Evolutionary conservation across 2,113 vertebrate species (phyloP).

Genomic region (Seriola aureovittata): DNA sequence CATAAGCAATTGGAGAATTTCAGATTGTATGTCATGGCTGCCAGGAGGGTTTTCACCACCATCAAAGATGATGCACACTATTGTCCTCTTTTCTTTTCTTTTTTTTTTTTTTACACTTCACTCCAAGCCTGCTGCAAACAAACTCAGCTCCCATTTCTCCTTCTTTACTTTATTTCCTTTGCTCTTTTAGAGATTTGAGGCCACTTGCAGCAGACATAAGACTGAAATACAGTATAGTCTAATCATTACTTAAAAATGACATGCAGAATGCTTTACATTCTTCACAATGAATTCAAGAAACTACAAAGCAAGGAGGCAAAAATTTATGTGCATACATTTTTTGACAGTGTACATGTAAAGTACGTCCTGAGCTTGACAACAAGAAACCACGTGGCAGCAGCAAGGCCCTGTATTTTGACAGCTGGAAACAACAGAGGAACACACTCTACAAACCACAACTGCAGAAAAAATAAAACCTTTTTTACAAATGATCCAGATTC

Average conservation of each 20-base stretch:
- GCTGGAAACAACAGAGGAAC: background rate
- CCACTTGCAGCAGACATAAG: background rate
- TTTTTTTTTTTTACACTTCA: conserved; percentile 22
- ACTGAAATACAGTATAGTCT: background rate
- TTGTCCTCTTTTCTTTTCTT: conserved; percentile 41
- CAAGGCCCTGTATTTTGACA: conserved; percentile 3
- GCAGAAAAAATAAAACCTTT: background rate
- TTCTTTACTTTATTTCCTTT: background rate
- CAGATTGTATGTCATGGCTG: conserved; percentile 56
- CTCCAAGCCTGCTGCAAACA: conserved; percentile 17
- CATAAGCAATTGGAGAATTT: conserved; percentile 44
- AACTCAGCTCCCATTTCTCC: background rate
- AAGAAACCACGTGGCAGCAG: background rate
- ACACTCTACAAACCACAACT: background rate
- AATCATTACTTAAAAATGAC: background rate
- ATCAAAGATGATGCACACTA: conserved; percentile 47
- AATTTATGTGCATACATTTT: background rate
- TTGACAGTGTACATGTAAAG: background rate
- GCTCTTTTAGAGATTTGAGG: no score
- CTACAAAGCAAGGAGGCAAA: background rate
- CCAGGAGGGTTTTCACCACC: conserved; percentile 40
- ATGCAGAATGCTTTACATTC: background rate
- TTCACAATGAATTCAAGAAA: background rate
- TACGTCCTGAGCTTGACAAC: background rate
- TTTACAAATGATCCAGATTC: conserved; percentile 28